Conservation (phyloP, 2,113 vertebrate species). For the Python bivittatus region DNA sequence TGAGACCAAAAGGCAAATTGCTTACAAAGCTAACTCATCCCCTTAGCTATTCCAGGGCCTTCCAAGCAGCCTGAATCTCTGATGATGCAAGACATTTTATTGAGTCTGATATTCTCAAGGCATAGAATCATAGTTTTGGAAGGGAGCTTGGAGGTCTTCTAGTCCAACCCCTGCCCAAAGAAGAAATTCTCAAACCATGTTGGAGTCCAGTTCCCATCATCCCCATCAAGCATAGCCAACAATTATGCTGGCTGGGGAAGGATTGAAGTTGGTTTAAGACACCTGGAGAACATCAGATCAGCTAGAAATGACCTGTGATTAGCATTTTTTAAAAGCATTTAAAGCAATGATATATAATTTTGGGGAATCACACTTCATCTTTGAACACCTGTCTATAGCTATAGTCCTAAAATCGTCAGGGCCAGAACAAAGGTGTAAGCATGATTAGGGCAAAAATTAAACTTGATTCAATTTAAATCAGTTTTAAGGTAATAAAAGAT, state of each 20-base stretch:
- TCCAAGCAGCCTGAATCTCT: neutral
- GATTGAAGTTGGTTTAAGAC: neutral
- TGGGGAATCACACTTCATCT: neutral
- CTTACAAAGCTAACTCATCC: neutral
- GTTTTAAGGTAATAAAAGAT: neutral
- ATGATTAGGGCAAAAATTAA: neutral
- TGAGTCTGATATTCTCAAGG: neutral
- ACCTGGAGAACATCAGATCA: neutral
- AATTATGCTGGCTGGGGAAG: neutral
- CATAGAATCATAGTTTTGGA: neutral
- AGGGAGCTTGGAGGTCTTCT: neutral
- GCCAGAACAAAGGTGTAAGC: neutral
- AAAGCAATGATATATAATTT: neutral
- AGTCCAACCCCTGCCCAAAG: neutral
- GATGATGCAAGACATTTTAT: neutral
- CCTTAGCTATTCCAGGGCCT: neutral
- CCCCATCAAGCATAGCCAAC: neutral
- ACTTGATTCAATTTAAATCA: neutral
- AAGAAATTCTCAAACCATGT: neutral
- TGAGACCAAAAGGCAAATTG: neutral
- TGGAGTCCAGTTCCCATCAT: neutral
- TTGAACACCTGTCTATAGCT: neutral
- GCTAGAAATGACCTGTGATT: neutral
- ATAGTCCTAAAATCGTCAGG: neutral
- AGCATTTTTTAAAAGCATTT: neutral